phyloP scores from a whole-genome alignment of 2,113 vertebrate species.

The Nasalis larvatus region DNA sequence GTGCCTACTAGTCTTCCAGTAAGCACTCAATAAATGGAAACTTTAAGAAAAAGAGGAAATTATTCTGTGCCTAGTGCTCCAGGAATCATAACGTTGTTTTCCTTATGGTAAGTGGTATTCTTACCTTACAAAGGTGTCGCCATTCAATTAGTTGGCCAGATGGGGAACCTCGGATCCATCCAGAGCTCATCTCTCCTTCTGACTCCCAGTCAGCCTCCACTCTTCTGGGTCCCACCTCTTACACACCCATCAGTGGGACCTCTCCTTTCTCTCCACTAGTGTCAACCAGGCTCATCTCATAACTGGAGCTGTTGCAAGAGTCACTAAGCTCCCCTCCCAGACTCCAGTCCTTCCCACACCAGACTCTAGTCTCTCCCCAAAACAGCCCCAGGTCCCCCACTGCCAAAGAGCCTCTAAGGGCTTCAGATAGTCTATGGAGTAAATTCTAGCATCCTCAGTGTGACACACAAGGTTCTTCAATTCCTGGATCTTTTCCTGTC shows the following conservation, averaged over 20 bases:
- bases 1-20: background rate
- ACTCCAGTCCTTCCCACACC: background rate
- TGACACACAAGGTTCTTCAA: background rate
- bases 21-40: background rate
- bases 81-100: background rate
- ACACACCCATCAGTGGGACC: accelerated
- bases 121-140: background rate
- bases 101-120: background rate
- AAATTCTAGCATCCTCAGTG: background rate
- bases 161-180: background rate
- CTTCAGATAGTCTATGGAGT: background rate
- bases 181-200: background rate
- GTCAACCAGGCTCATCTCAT: no score
- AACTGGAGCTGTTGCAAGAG: accelerated
- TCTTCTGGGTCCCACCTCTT: background rate
- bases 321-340: background rate
- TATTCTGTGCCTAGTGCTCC: background rate
- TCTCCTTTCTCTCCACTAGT: background rate
- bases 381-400: background rate
- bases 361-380: background rate
- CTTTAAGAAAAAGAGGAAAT: background rate
- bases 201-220: background rate
- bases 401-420: background rate
- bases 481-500: background rate
- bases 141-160: background rate